Evolutionary conservation across 2,797 vertebrate species (phyloP).

Genomic region (Cephalopachus bancanus): DNA sequence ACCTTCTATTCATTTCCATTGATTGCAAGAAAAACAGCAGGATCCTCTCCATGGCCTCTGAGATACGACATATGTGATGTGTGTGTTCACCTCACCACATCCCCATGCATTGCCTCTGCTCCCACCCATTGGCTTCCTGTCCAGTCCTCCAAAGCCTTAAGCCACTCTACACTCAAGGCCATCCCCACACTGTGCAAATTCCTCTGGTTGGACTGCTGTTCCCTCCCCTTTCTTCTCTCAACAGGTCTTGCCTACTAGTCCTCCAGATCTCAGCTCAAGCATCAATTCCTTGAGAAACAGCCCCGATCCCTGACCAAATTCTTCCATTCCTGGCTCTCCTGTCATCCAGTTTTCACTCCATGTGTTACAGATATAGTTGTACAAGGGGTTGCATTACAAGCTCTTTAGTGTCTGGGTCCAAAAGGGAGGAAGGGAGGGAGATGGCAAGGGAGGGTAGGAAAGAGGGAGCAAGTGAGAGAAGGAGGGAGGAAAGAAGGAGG

Average conservation of each 20-base stretch:
- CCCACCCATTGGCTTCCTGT: fast-evolving
- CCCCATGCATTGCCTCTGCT: neutral
- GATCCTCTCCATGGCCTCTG: neutral
- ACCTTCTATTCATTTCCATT: neutral
- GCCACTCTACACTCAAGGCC: neutral
- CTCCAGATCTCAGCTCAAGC: neutral
- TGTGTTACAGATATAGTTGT: fast-evolving
- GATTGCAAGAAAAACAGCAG: neutral
- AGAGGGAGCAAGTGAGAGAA: fast-evolving
- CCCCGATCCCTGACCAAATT: neutral
- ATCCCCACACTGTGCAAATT: neutral
- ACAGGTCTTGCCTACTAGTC: neutral
- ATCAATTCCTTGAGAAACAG: fast-evolving
- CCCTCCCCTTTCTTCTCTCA: neutral
- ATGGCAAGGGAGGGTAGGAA: no score
- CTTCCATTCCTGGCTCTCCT: neutral
- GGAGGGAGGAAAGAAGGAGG: no score
- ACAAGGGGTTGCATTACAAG: neutral
- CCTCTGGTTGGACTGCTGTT: neutral
- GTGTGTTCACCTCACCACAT: fast-evolving
- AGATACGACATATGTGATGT: no score
- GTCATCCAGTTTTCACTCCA: neutral
- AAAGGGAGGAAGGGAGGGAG: neutral
- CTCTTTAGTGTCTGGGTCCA: neutral
- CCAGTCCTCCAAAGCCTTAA: neutral